A percentile compares a stretch with the other conserved stretches of the same genome.
Conservation (phyloP, 2,888 invertebrate species). For the Orthosia cruda region DNA sequence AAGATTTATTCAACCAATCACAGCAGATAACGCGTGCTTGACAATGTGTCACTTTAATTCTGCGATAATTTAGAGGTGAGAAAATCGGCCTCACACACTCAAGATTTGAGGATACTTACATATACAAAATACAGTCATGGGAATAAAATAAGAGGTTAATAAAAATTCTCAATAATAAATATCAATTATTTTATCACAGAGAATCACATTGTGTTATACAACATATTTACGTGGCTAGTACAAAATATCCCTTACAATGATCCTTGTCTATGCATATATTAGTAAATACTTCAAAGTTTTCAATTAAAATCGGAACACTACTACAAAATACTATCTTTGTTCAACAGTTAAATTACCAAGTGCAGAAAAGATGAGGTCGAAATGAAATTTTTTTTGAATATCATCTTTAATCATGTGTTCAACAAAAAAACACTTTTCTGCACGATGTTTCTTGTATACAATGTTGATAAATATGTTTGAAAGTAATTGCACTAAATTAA, state of each 20-base stretch:
- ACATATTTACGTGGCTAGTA: conserved; percentile 91
- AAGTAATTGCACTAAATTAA: conserved; percentile 81
- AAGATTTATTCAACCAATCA: too few relatives aligned
- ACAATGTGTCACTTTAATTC: too few relatives aligned
- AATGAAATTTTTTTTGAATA: not conserved
- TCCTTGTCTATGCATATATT: conserved; percentile 79
- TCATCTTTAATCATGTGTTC: not conserved
- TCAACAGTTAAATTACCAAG: conserved; percentile 65
- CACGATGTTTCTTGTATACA: conserved; percentile 32
- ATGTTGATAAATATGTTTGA: conserved; percentile 60
- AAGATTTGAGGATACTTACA: too few relatives aligned
- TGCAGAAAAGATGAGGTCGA: conserved; percentile 46
- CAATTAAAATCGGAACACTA: conserved; percentile 79
- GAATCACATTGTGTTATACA: conserved; percentile 92
- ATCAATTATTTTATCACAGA: conserved; percentile 92
- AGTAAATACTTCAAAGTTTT: conserved; percentile 74
- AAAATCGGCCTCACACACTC: too few relatives aligned
- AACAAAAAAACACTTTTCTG: conserved; percentile 35
- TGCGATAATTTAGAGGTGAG: too few relatives aligned
- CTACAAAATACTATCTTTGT: conserved; percentile 83
- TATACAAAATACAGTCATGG: not conserved
- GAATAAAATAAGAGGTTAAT: conserved; percentile 65
- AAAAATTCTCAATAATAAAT: conserved; percentile 86
- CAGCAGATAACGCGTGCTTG: too few relatives aligned
- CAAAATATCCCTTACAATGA: conserved; percentile 88